Base-by-base conservation (phyloP, 2,888 invertebrate genomes). In the Hirtodrosophila histrioides region DNA sequence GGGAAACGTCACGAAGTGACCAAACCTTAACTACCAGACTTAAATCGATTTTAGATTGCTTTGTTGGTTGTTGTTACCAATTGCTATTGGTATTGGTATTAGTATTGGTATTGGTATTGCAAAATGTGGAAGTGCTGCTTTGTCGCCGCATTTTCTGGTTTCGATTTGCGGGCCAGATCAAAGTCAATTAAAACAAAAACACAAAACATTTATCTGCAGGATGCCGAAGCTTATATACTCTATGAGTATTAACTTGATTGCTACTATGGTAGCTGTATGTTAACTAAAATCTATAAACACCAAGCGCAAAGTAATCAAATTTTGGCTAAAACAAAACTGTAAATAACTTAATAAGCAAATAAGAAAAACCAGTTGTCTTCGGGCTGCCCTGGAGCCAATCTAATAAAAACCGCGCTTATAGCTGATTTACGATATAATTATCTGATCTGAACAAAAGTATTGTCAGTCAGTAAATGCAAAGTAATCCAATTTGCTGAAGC, bases 1-100 rank as follows among this genome's bases (percentile, higher is more conserved):
- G 31, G 6, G 33, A 39, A 67, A 36, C 53, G 36, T 53, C 50
- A 55, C 45, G 41, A 55, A 56, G 29, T 51, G 50, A 44, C 49
- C 69, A 61, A 69, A 36, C 65, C 60, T 40, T 36, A 24, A 43
- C 61, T 44, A 60, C 55, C 70, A 58, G 56, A 70, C 64, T 67
- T 24, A 78, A 77, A 77, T 77, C 63, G 76, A 65, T 78, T 77
- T 77, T 70, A 74, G 78, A 77, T 77, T 78, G 61, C 66, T 46
- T 67, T 54, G n/a, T 23, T 31, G 31, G 3, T 31, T 31, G 31
- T 41, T 57, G 71, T 49, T 67, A 44, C 48, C 73, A 68, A 31
- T 31, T 31, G 9, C 0, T 27, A 56, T 1, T 17, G 17, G 17
- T 17, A 17, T 63, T 72, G 57, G 49, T 1, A 64, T 53, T 36